Percentiles rank a stretch among this genome's conserved stretches.
Conservation (phyloP, 2,113 vertebrate genomes). For the Bufo bufo region DNA sequence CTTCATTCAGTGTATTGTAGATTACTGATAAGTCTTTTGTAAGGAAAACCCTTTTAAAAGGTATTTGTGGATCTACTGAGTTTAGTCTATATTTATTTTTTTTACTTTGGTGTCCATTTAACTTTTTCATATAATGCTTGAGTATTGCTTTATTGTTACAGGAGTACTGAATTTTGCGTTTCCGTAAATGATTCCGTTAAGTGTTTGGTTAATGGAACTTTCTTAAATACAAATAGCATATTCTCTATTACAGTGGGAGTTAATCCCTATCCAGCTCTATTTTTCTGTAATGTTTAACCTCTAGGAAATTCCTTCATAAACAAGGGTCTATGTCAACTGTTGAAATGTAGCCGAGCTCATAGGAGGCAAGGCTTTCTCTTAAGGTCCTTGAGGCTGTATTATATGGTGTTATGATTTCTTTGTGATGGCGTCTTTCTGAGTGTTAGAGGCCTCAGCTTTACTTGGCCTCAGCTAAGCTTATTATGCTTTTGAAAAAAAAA, state of each 20-base stretch:
- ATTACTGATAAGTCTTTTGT: too few species aligned
- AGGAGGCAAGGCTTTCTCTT: conserved; percentile 44
- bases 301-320: conserved; percentile 43
- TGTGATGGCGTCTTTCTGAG: conserved; percentile 45
- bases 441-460: conserved; percentile 51
- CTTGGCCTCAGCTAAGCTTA: conserved; percentile 57
- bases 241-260: conserved; percentile 37
- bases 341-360: conserved; percentile 55
- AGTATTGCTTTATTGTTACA: background rate
- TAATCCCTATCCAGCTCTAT: conserved; percentile 46
- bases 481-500: conserved; percentile 51
- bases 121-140: background rate
- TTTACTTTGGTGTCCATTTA: background rate
- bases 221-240: conserved; percentile 15
- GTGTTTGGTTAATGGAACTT: conserved; percentile 17
- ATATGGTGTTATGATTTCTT: conserved; percentile 56
- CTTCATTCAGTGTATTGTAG: too few species aligned
- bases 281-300: conserved; percentile 22
- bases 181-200: background rate
- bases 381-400: conserved; percentile 50
- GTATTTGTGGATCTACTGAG: too few species aligned
- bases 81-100: background rate
- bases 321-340: conserved; percentile 49
- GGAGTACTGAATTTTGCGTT: background rate
- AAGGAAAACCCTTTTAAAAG: too few species aligned